Percentiles rank a stretch among this genome's conserved stretches.
phyloP scores from a whole-genome alignment of 2,888 invertebrate species.

The Pilophorus perplexus region DNA sequence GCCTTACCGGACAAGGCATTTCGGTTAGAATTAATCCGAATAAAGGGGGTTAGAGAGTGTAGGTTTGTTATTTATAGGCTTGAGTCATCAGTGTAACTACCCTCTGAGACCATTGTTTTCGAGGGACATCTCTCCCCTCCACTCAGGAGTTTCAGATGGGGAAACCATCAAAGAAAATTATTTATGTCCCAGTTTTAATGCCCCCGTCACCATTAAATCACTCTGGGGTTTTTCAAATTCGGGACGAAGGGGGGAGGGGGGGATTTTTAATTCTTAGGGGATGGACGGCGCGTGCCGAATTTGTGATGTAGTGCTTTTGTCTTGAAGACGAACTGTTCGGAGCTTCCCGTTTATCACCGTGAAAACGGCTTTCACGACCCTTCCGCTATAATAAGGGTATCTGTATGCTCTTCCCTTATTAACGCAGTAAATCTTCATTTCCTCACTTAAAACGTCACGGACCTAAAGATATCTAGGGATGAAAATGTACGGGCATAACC shows the following conservation, averaged over 20 bases:
- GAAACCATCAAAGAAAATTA: slow-evolving; percentile 46
- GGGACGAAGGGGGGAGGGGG: slow-evolving; percentile 16
- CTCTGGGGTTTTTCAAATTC: not conserved
- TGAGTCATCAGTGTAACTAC: slow-evolving; percentile 45
- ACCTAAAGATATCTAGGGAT: not conserved
- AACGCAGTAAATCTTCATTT: slow-evolving; percentile 32
- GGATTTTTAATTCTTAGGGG: slow-evolving; percentile 48
- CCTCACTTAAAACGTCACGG: not conserved
- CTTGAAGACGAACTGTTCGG: slow-evolving; percentile 16
- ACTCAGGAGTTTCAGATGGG: no score
- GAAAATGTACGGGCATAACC: not conserved
- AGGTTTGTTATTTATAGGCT: slow-evolving; percentile 45
- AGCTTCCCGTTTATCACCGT: slow-evolving; percentile 1
- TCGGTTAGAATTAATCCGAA: slow-evolving; percentile 45
- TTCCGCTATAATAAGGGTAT: slow-evolving; percentile 37
- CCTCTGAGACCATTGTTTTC: slow-evolving; percentile 45
- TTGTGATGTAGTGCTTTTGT: slow-evolving; percentile 43
- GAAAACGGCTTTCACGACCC: not conserved
- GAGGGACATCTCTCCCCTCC: slow-evolving; percentile 15
- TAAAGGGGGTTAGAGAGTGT: slow-evolving; percentile 15
- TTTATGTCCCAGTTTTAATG: slow-evolving; percentile 48
- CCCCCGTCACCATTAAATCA: slow-evolving; percentile 47
- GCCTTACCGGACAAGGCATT: slow-evolving; percentile 46
- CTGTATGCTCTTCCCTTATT: slow-evolving; percentile 40
- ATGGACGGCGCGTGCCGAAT: slow-evolving; percentile 45